These are phyloP conservation scores for Dreissena polymorpha DNA, from an alignment of 1,140 invertebrate species.

Conservation along the genomic window DNA sequence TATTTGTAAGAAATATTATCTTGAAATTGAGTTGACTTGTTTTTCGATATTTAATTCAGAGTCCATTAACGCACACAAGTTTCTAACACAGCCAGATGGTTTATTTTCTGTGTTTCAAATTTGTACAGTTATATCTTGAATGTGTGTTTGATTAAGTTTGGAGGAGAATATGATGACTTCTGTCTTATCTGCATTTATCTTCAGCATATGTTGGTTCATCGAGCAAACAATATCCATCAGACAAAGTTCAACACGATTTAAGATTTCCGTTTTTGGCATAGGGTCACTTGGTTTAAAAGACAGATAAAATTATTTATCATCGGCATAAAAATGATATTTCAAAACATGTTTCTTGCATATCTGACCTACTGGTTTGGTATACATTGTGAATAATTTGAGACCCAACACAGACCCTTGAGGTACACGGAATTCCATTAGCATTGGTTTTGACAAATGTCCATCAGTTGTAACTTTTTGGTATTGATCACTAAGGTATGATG, in stretches of 20 bases:
- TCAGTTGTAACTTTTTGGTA: slow-evolving; percentile 24
- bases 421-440: slow-evolving; percentile 1
- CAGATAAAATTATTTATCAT: slow-evolving; percentile 26
- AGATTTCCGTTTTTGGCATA: background rate
- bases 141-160: background rate
- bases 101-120: slow-evolving; percentile 3
- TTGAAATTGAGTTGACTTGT: slow-evolving; percentile 7
- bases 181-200: slow-evolving; percentile 22
- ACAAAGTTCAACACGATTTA: slow-evolving; percentile 37
- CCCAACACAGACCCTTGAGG: slow-evolving; percentile 2
- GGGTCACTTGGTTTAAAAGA: slow-evolving; percentile 28
- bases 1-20: background rate
- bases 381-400: slow-evolving; percentile 3
- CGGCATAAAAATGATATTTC: slow-evolving; percentile 39
- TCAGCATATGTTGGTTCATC: slow-evolving; percentile 39
- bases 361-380: slow-evolving; percentile 35
- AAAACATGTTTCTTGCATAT: slow-evolving; percentile 42
- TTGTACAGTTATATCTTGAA: background rate
- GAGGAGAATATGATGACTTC: slow-evolving; percentile 29
- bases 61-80: slow-evolving; percentile 1
- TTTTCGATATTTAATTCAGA: slow-evolving; percentile 4
- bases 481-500: slow-evolving; percentile 29
- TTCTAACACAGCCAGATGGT: slow-evolving; percentile 6
- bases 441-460: slow-evolving; percentile 3
- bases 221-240: slow-evolving; percentile 24